Evolutionary conservation across 2,797 vertebrate genomes (phyloP).

Genomic region (Euphonia xanthogaster): DNA sequence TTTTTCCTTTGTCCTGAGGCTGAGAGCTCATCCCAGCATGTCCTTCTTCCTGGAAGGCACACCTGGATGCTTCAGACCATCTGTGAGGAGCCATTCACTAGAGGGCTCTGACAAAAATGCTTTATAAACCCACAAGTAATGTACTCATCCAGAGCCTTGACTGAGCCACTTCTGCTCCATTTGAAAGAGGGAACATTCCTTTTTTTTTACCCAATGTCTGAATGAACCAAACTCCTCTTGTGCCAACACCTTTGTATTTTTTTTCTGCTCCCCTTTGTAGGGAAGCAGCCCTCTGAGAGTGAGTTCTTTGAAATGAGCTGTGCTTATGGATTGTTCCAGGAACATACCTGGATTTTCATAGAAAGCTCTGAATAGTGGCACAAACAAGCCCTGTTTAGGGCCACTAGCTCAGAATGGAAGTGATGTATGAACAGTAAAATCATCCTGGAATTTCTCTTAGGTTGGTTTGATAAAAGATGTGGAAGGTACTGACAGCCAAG

Average conservation of each 20-base stretch:
- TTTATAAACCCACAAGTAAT: neutral
- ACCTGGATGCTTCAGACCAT: neutral
- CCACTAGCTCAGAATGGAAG: neutral
- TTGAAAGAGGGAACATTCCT: neutral
- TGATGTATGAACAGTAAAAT: neutral
- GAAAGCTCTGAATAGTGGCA: neutral
- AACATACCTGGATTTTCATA: neutral
- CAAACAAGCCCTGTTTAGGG: neutral
- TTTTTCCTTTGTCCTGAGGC: neutral
- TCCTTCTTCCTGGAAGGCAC: neutral
- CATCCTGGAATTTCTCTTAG: neutral
- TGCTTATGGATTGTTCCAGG: neutral
- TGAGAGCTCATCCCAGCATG: neutral
- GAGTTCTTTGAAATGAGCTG: neutral
- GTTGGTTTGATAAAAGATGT: neutral
- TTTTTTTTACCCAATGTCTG: neutral
- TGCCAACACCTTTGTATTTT: neutral
- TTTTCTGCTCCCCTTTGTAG: neutral
- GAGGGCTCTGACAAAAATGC: neutral
- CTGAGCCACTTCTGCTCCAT: neutral
- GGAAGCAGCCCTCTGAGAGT: neutral
- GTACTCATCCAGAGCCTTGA: neutral
- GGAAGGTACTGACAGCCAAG: neutral
- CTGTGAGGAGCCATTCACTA: neutral
- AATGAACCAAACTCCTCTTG: neutral